These are phyloP conservation scores for Colossoma macropomum DNA, from an alignment of 2,113 vertebrate species.

Conservation along the genomic window DNA sequence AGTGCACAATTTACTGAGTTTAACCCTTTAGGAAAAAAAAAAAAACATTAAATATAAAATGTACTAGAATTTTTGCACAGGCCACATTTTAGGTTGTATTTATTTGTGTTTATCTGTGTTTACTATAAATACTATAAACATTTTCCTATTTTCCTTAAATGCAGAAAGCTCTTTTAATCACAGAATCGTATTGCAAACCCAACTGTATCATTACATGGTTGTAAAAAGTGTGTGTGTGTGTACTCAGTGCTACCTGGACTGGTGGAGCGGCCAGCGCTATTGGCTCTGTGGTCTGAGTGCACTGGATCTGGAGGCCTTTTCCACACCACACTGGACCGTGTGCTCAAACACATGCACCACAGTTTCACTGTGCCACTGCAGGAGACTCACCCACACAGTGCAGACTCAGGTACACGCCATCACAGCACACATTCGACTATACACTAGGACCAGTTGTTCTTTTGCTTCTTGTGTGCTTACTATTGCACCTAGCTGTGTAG, in stretches of 20 bases:
- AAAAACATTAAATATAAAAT: no score
- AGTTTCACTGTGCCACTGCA: slow-evolving; percentile 80
- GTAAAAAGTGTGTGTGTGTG: neutral
- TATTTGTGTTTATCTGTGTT: no score
- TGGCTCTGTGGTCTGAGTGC: slow-evolving; percentile 92
- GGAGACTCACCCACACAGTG: slow-evolving; percentile 80
- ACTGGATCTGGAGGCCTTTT: slow-evolving; percentile 84
- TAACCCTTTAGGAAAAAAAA: no score
- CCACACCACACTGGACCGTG: slow-evolving; percentile 87
- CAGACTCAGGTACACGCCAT: slow-evolving; percentile 81
- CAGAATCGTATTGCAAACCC: no score
- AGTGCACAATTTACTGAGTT: no score
- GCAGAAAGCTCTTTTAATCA: no score
- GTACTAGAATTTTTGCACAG: no score
- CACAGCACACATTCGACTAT: neutral
- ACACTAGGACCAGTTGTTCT: neutral
- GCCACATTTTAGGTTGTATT: no score
- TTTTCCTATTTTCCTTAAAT: no score
- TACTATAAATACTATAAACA: no score
- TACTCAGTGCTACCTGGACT: slow-evolving; percentile 86
- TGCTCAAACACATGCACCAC: slow-evolving; percentile 85
- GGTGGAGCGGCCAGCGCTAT: slow-evolving; percentile 81
- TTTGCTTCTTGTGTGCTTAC: no score
- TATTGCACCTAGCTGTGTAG: neutral
- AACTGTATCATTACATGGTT: no score